A percentile compares a stretch with the other conserved stretches of the same genome.
Conservation (phyloP, 2,113 vertebrate genomes). For the Chaetura pelagica region DNA sequence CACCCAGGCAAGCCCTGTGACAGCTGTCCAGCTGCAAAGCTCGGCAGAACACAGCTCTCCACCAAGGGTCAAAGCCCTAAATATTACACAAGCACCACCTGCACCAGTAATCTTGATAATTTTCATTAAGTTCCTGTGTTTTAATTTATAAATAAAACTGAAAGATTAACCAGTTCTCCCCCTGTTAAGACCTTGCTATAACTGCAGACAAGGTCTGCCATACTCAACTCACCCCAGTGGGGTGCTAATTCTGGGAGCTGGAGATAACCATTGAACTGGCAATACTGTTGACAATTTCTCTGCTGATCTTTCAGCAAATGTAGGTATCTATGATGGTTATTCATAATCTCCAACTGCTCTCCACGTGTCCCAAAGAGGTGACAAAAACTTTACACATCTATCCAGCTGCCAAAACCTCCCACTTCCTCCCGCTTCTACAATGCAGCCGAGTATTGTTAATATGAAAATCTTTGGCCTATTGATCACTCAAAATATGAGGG, state of each 20-base stretch:
- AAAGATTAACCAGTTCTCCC: slow-evolving; percentile 8
- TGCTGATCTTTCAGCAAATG: slow-evolving; percentile 17
- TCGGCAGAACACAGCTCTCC: neutral
- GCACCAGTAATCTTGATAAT: neutral
- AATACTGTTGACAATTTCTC: slow-evolving; percentile 18
- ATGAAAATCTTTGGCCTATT: slow-evolving; percentile 65
- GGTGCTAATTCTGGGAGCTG: slow-evolving; percentile 68
- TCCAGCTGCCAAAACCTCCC: slow-evolving; percentile 15
- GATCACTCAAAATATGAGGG: slow-evolving; percentile 68
- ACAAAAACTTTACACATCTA: neutral
- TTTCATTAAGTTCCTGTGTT: neutral
- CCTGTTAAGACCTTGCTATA: neutral
- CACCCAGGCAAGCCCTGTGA: neutral
- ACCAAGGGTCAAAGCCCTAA: neutral
- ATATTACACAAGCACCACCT: neutral
- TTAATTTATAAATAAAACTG: slow-evolving; percentile 17
- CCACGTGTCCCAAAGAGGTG: slow-evolving; percentile 33
- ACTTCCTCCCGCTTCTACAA: neutral
- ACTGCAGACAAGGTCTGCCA: fast-evolving
- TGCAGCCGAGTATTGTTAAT: slow-evolving; percentile 62
- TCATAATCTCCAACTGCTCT: slow-evolving; percentile 43
- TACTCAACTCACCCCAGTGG: neutral
- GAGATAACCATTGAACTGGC: slow-evolving; percentile 1
- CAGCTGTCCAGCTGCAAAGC: neutral
- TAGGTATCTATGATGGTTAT: slow-evolving; percentile 9